Base-by-base conservation (phyloP, 2,888 invertebrate species). In the Neocrepidodera transversa region DNA sequence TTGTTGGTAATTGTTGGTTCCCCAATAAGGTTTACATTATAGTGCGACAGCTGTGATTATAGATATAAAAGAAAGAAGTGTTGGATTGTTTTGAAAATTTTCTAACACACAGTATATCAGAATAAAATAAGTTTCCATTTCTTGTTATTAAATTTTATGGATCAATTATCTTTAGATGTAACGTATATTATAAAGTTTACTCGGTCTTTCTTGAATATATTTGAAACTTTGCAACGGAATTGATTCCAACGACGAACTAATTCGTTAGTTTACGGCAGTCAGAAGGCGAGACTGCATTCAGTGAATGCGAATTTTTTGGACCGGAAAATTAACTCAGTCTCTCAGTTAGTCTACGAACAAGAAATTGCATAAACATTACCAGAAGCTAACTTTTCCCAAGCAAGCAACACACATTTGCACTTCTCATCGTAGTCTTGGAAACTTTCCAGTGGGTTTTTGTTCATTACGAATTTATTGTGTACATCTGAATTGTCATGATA, bases 261-360 rank as follows among this genome's bases (percentile, higher is more conserved):
- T 45, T 45, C 26, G 45, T 26, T 45, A 45, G 8, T 45, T 45
- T 45, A 26, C 26, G 26, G 28, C 14, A 26, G 45, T 18, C 20
- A 18, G 28, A 35, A 53, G 42, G 52, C 52, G 30, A 53, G 50
- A 53, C 52, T 43, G 52, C 43, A 53, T 43, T 43, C 20, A 8
- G 11, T 32, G 43, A 30, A 43, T 23, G 20, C 55, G 62, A 58
- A 65, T 63, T 70, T 67, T 65, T 62, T 63, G 71, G 66, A 72
- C 68, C 71, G 71, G 70, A 73, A 74, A 74, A 74, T 74, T 72
- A 74, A 70, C 69, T 68, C 62, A 63, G 62, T 67, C 66, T 45
- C 55, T 28, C 26, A 48, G 48, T 66, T 67, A 67, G 51, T 60
- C 56, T 60, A 65, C 47, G 55, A 58, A 65, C 67, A 63, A 67